Conservation (phyloP, 2,888 invertebrate genomes). For the Oasisia sp. region DNA sequence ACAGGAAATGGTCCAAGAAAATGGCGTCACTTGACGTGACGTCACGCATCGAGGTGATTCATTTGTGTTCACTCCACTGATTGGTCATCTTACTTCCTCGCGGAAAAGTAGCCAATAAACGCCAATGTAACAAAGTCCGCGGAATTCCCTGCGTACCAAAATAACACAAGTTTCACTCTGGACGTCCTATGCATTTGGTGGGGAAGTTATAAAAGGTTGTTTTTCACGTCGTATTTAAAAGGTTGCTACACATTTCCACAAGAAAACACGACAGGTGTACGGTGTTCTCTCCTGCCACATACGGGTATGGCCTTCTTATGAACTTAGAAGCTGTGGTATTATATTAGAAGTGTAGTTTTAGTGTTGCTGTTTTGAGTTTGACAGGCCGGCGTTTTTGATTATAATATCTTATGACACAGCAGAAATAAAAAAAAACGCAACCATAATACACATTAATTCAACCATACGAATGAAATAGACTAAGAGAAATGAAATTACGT, state of each 20-base stretch:
- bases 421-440: no score
- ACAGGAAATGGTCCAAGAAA: conserved; percentile 10
- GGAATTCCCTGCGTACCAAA: background rate
- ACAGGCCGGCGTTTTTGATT: no score
- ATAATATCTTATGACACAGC: no score
- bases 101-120: background rate
- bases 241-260: background rate
- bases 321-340: background rate
- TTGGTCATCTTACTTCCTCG: background rate
- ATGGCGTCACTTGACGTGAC: background rate
- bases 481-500: no score
- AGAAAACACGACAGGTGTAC: background rate
- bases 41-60: background rate
- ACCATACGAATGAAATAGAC: no score
- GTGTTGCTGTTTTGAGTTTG: no score
- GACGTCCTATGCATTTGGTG: background rate
- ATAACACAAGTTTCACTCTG: background rate
- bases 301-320: background rate
- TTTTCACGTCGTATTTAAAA: background rate
- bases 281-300: background rate
- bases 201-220: background rate
- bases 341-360: background rate
- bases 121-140: background rate
- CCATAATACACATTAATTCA: no score
- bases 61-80: background rate